Conservation (phyloP, 2,888 invertebrate genomes). For the Epinotia bilunana region DNA sequence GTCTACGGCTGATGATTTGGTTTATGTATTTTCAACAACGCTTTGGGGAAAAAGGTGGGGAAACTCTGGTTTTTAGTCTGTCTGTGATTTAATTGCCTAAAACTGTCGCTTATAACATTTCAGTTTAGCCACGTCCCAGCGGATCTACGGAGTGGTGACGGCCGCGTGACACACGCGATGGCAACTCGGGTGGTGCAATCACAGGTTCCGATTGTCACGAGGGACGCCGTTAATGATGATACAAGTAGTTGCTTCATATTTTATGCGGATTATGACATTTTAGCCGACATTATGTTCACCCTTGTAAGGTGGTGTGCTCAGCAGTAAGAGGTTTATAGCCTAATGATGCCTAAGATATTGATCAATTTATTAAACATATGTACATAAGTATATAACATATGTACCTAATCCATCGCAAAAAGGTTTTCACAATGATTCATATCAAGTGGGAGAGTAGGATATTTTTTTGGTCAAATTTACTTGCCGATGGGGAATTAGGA, state of each 20-base stretch:
- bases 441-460: no score
- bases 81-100: not conserved
- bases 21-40: not conserved
- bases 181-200: slow-evolving; percentile 61
- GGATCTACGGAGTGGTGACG: slow-evolving; percentile 49
- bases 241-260: slow-evolving; percentile 12
- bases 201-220: slow-evolving; percentile 65
- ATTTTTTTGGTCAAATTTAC: no score
- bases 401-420: no score
- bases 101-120: slow-evolving; percentile 7
- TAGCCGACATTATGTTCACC: not conserved
- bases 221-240: slow-evolving; percentile 16
- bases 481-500: no score
- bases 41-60: not conserved
- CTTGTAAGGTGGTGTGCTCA: no score
- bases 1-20: not conserved
- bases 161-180: slow-evolving; percentile 72
- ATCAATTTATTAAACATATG: no score
- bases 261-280: slow-evolving; percentile 21
- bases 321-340: no score
- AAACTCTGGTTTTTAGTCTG: not conserved
- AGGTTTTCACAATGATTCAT: no score
- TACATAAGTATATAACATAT: no score
- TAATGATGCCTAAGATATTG: no score
- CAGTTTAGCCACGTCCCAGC: not conserved